Evolutionary conservation across 2,797 vertebrate genomes (phyloP), one percentile per base, ranked within the genome.

Genomic region (Crenichthys baileyi): DNA sequence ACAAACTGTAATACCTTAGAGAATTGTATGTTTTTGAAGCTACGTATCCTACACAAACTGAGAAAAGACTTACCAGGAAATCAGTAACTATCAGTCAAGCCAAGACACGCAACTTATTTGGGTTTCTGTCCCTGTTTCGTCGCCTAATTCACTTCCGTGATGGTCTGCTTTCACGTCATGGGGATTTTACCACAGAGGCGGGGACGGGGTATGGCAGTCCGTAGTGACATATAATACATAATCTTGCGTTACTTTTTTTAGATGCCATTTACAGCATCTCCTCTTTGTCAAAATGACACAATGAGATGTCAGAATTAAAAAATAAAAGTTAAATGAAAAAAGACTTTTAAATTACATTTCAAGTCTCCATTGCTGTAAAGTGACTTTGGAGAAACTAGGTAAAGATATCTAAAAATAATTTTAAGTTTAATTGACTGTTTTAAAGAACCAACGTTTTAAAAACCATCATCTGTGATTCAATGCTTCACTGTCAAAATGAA

Each of bases 121-220:
- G 77, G 72, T 88, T 84, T 85, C 77, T 67, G 84, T 87, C 79
- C 55, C 71, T 70, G 83, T 83, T 86, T 61, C 65, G 74, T 83
- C 79, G 80, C 39, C 73, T 8, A 26, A 12, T 88, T 91, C 74
- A 91, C 93, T 95, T 95, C 94, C 94, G 93, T 41, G 72, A 70
- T 83, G 51, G 72, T 79, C 6, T 75, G 7, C 1, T 1, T 44
- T 88, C 85, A 94, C 91, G 92, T 94, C 78, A 87, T 72, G 73
- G 77, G 73, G 18, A 51, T 18, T 83, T 85, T 77, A 31, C 5
- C 46, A 41, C 1, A 36, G 41, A 41, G 93, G 91, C 83, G 89
- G 72, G 70, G 78, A 15, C 41, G 61, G 1, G 5, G 26, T 51
- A 39, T n/a, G 26, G 44, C 16, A 63, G 41, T 7, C 24, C 41